Evolutionary conservation across 2,797 vertebrate genomes (phyloP), one percentile per base, ranked within the genome.

Genomic region (Sebastes minor): DNA sequence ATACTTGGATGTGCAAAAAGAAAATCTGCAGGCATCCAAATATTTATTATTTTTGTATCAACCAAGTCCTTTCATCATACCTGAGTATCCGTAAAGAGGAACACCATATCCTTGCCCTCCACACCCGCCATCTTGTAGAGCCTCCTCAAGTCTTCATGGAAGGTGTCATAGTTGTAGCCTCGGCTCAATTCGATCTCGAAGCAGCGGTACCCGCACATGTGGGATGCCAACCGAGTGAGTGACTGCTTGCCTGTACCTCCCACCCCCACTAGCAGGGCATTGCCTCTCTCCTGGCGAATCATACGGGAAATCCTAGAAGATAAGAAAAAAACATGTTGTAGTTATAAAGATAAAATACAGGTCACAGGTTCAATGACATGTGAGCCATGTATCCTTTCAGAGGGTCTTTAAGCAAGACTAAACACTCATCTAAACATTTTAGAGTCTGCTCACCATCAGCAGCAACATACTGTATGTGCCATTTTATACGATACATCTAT

Each of bases 51-150:
- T 53, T 56, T 55, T 1, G 30, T 5, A 38, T 52, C 23, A 65
- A 16, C 5, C 10, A 38, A 63, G 28, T 25, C 5, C n/a, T 16
- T 52, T 25, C 52, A 33, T 38, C 46, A 23, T 89, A 97, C 97
- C 97, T 98, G 97, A 30, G 96, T 97, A 78, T 98, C 97, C 0
- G 97, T 97, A 90, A 98, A 98, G 74, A 98, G 97, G 86, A 98
- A 97, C 76, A 97, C 97, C 93, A 95, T 97, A 83, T 97, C 92
- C 84, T 93, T 96, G 82, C 95, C 96, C 32, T 97, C 96, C 9
- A 97, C 88, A 0, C 97, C 97, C 11, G 97, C 97, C 96, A 97
- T 94, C 91, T 91, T 98, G 87, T 96, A 97, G 8, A 98, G 90
- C 76, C 92, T 96, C 57, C 97, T 95, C 75, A 98, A 91, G 89